phyloP scores from a whole-genome alignment of 2,888 invertebrate genomes.

The Pyrgus malvae region DNA sequence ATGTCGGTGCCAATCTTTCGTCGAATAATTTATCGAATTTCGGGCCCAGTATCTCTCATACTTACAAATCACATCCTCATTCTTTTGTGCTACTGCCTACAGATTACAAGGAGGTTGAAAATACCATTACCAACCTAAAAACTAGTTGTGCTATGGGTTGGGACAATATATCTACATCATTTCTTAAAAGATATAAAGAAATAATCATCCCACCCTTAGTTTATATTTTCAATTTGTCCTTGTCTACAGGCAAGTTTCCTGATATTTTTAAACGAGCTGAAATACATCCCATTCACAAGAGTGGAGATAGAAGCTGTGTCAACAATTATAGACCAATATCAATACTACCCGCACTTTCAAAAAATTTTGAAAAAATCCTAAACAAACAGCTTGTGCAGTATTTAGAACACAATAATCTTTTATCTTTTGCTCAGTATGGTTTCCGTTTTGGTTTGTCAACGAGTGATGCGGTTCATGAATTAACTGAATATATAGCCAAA shows the following conservation, averaged over 20 bases:
- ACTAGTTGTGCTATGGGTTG: slow-evolving; percentile 12
- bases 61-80: not conserved
- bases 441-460: slow-evolving; percentile 17
- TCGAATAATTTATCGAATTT: too few relatives aligned
- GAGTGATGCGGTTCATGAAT: slow-evolving; percentile 21
- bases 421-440: slow-evolving; percentile 3
- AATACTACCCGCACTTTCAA: too few relatives aligned
- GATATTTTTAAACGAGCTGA: slow-evolving; percentile 19
- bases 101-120: slow-evolving; percentile 10
- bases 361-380: too few relatives aligned
- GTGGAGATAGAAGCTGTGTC: too few relatives aligned
- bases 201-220: slow-evolving; percentile 8
- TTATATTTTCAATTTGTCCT: slow-evolving; percentile 13
- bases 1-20: not conserved
- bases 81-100: slow-evolving; percentile 20
- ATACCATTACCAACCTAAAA: slow-evolving; percentile 11
- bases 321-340: too few relatives aligned
- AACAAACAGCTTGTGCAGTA: not conserved
- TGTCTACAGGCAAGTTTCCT: slow-evolving; percentile 23
- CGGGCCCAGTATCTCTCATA: too few relatives aligned
- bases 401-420: not conserved
- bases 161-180: slow-evolving; percentile 11
- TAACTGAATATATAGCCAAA: slow-evolving; percentile 2
- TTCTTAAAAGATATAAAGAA: slow-evolving; percentile 1
- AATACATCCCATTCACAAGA: slow-evolving; percentile 25